Evolutionary conservation across 2,113 vertebrate species (phyloP).

Genomic region (Micromys minutus): DNA sequence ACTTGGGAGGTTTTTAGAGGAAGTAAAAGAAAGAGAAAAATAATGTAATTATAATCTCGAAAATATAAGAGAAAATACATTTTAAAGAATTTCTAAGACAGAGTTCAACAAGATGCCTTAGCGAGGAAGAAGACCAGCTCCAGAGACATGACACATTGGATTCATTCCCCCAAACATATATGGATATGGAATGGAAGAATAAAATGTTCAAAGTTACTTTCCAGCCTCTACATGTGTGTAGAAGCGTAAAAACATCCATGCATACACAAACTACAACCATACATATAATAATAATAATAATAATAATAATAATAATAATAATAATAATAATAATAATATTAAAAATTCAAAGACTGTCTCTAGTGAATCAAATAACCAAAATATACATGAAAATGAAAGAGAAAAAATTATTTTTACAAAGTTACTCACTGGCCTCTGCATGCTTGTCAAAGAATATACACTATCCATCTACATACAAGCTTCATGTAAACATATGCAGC

Average conservation of each 20-base stretch:
- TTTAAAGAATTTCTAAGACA: background rate
- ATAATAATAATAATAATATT: background rate
- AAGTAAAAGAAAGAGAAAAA: background rate
- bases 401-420: background rate
- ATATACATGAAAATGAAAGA: no score
- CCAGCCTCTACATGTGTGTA: background rate
- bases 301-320: background rate
- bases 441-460: background rate
- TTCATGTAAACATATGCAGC: background rate
- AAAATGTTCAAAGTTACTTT: background rate
- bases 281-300: background rate
- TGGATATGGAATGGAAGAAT: background rate
- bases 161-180: background rate
- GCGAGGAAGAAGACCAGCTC: background rate
- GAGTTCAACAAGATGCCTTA: background rate
- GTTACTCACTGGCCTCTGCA: background rate
- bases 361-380: background rate
- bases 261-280: no score
- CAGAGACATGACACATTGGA: no score
- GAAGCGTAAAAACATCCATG: background rate
- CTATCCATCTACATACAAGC: background rate
- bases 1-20: background rate
- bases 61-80: background rate
- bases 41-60: background rate
- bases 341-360: background rate